phyloP scores from a whole-genome alignment of 2,888 invertebrate species.

The Acleris sparsana region DNA sequence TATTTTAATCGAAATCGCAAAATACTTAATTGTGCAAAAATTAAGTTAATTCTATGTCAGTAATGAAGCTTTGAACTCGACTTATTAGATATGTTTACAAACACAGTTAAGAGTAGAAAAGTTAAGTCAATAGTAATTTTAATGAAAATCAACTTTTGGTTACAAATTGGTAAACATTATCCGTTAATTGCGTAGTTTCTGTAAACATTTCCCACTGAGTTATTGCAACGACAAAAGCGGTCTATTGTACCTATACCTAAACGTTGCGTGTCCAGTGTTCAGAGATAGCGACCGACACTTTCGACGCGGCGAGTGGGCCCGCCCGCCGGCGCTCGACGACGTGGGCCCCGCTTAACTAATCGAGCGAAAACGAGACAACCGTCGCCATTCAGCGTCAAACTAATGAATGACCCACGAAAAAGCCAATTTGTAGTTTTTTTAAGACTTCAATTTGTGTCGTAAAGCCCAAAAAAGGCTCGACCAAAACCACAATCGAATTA shows the following conservation, averaged over 20 bases:
- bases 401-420: slow-evolving; percentile 81
- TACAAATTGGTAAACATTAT: no score
- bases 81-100: no score
- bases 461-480: slow-evolving; percentile 79
- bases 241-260: slow-evolving; percentile 16
- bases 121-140: no score
- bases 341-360: slow-evolving; percentile 78
- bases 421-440: slow-evolving; percentile 83
- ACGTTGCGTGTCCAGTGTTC: slow-evolving; percentile 6
- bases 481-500: slow-evolving; percentile 84
- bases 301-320: no score
- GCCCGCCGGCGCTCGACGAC: slow-evolving; percentile 37
- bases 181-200: no score
- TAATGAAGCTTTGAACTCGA: no score
- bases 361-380: slow-evolving; percentile 81
- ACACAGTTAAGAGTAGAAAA: no score
- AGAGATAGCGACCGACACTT: slow-evolving; percentile 15
- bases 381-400: slow-evolving; percentile 75
- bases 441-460: slow-evolving; percentile 82
- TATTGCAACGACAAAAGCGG: neutral
- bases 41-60: no score
- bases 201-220: no score
- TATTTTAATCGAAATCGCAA: no score
- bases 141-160: no score
- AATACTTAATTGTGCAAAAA: no score